Percentiles rank a stretch among this genome's conserved stretches.
Evolutionary conservation across 64 coral and sea anemone genomes (phyloP).

Genomic region (Pocillopora damicornis): DNA sequence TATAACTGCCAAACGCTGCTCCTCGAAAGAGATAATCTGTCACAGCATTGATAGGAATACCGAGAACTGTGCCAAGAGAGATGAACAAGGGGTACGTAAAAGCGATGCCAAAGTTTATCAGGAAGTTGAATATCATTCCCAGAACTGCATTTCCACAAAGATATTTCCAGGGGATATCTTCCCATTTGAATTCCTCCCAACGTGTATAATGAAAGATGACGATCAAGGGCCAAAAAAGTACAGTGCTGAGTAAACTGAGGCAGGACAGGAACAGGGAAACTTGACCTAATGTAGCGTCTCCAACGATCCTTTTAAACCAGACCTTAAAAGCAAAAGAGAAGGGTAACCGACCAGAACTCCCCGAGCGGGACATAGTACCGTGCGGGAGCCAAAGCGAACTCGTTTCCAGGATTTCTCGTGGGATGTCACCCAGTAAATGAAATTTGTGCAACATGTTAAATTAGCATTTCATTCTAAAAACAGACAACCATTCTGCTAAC

Average conservation of each 20-base stretch:
- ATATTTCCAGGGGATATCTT: conserved; percentile 72
- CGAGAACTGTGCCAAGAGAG: conserved; percentile 82
- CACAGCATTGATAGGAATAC: conserved; percentile 82
- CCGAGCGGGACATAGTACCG: too few species aligned
- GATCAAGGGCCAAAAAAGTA: conserved; percentile 78
- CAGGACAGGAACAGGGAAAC: conserved; percentile 76
- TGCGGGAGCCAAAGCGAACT: too few species aligned
- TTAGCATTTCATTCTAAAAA: too few species aligned
- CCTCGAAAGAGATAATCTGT: conserved; percentile 67
- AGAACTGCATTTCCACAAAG: conserved; percentile 71
- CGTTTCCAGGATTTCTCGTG: too few species aligned
- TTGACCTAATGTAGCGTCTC: conserved; percentile 69
- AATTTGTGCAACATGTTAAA: too few species aligned
- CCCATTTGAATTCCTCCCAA: conserved; percentile 70
- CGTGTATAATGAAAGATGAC: conserved; percentile 65
- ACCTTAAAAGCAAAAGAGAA: conserved; percentile 44
- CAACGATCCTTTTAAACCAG: conserved; percentile 76
- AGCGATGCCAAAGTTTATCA: conserved; percentile 91
- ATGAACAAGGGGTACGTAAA: conserved; percentile 90
- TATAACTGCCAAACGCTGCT: conserved; percentile 47
- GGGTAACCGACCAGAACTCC: background rate
- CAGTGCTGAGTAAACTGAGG: conserved; percentile 58
- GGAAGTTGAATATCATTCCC: conserved; percentile 68
- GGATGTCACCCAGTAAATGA: too few species aligned
- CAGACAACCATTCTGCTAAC: too few species aligned